Percentiles rank a stretch among this genome's conserved stretches.
These are phyloP conservation scores for Masnerella sp. DNA, from an alignment of 2,888 invertebrate genomes.

Conservation along the genomic window DNA sequence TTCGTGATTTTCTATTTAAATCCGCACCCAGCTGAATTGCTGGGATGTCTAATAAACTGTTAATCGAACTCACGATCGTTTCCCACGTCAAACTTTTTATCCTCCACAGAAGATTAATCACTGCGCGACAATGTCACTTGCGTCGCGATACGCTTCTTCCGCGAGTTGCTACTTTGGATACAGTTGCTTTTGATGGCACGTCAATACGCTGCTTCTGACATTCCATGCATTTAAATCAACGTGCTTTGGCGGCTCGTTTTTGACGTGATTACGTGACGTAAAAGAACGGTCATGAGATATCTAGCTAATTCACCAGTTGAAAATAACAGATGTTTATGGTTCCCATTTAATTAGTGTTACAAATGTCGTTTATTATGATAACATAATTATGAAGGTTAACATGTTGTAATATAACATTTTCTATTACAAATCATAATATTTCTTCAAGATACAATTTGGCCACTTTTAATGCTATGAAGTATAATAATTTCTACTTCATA, in stretches of 20 bases:
- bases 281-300: slow-evolving; percentile 5
- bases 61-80: too few species aligned
- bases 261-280: slow-evolving; percentile 18
- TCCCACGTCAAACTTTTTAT: slow-evolving; percentile 11
- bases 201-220: slow-evolving; percentile 27
- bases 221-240: slow-evolving; percentile 50
- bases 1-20: too few species aligned
- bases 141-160: slow-evolving; percentile 27
- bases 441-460: too few species aligned
- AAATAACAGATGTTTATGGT: too few species aligned
- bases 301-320: slow-evolving; percentile 4
- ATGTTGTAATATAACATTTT: too few species aligned
- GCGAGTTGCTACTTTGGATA: slow-evolving; percentile 26
- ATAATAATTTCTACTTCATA: too few species aligned
- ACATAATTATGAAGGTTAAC: too few species aligned
- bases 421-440: too few species aligned
- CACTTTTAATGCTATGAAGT: too few species aligned
- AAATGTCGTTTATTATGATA: too few species aligned
- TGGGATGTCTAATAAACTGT: slow-evolving; percentile 28
- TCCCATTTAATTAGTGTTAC: too few species aligned
- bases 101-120: slow-evolving; percentile 26
- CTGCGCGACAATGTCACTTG: slow-evolving; percentile 26
- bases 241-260: slow-evolving; percentile 2
- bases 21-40: too few species aligned
- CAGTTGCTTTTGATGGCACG: slow-evolving; percentile 33